These are phyloP conservation scores for Melanotaenia boesemani DNA, from an alignment of 2,797 vertebrate genomes.

Conservation along the genomic window DNA sequence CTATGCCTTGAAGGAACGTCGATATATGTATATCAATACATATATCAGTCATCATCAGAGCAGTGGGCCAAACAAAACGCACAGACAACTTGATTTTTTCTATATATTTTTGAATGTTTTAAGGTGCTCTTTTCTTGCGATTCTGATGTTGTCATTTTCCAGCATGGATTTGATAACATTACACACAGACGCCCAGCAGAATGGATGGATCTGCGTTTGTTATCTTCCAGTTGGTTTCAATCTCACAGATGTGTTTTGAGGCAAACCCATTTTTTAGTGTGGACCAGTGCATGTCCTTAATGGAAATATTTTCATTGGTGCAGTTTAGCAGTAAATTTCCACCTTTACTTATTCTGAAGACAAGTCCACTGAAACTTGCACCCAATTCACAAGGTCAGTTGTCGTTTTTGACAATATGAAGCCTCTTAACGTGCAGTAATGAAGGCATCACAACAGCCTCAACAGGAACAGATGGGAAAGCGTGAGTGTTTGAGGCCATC, in stretches of 20 bases:
- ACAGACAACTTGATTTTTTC: no score
- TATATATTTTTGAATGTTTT: not conserved
- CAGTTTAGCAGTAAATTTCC: not conserved
- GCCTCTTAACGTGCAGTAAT: constrained; percentile 37
- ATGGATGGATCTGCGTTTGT: not conserved
- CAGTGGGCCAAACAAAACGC: no score
- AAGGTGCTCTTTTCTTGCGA: not conserved
- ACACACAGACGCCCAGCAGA: not conserved
- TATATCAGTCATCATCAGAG: no score
- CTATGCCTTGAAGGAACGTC: no score
- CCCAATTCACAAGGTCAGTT: constrained; percentile 18
- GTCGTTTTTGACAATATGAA: constrained; percentile 46
- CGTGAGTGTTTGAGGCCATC: constrained; percentile 45
- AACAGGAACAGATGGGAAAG: constrained; percentile 61
- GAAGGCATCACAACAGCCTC: constrained; percentile 53
- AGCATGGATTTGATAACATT: not conserved
- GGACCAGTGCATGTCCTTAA: not conserved
- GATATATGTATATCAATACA: no score
- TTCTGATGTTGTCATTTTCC: not conserved
- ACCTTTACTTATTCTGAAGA: not conserved
- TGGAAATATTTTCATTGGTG: not conserved
- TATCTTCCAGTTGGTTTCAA: not conserved
- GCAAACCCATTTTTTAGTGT: not conserved
- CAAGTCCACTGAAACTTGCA: constrained; percentile 14
- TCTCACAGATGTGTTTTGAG: not conserved